These are phyloP conservation scores for Percopsis transmontana DNA, from an alignment of 2,113 vertebrate species.

Conservation along the genomic window DNA sequence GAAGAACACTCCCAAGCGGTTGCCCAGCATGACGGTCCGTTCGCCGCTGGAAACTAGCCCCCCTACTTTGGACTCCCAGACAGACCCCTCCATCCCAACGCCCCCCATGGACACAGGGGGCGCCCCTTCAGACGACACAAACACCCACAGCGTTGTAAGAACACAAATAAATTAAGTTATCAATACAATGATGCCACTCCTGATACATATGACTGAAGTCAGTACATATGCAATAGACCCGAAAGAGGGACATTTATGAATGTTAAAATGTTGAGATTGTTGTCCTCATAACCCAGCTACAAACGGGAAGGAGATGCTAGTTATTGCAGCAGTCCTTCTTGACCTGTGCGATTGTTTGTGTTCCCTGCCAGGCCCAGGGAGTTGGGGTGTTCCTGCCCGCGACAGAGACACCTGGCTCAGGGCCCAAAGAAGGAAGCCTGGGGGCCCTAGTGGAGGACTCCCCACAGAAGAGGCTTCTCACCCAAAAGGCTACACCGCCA, in stretches of 20 bases:
- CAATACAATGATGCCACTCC: neutral
- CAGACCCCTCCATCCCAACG: slow-evolving; percentile 77
- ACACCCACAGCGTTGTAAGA: slow-evolving; percentile 75
- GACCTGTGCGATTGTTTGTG: neutral
- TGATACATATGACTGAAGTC: too few species aligned
- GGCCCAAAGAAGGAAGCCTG: slow-evolving; percentile 89
- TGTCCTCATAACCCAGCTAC: too few species aligned
- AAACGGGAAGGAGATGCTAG: too few species aligned
- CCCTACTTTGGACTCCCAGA: slow-evolving; percentile 83
- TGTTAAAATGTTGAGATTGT: too few species aligned
- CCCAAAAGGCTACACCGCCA: slow-evolving; percentile 95
- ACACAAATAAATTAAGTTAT: neutral
- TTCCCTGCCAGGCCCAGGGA: slow-evolving; percentile 81
- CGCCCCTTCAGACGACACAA: slow-evolving; percentile 72
- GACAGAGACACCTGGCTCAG: slow-evolving; percentile 83
- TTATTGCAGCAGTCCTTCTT: too few species aligned
- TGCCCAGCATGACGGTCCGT: slow-evolving; percentile 89
- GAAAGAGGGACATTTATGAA: too few species aligned
- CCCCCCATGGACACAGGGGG: slow-evolving; percentile 57
- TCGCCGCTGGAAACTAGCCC: slow-evolving; percentile 89
- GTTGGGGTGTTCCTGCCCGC: slow-evolving; percentile 84
- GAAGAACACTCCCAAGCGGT: slow-evolving; percentile 92
- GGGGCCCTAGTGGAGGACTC: slow-evolving; percentile 91
- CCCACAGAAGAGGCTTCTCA: slow-evolving; percentile 93
- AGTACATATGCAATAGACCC: too few species aligned